These are phyloP conservation scores for Sakesphorus luctuosus DNA, from an alignment of 2,113 vertebrate species.

Conservation along the genomic window DNA sequence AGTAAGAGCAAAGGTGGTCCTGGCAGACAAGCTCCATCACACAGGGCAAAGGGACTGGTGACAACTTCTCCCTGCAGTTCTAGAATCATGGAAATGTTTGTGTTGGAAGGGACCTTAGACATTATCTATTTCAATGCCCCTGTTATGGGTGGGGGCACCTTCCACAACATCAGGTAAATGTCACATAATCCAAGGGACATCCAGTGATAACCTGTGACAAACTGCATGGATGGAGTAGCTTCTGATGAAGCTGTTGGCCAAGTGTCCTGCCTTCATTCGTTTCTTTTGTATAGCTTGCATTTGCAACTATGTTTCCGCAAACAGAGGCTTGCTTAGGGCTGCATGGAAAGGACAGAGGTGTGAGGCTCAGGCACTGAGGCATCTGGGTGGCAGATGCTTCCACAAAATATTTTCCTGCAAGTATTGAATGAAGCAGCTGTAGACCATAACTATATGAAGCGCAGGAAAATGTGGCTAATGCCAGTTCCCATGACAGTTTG, in stretches of 20 bases:
- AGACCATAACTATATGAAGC: constrained; percentile 2
- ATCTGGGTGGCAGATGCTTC: neutral
- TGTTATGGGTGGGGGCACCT: neutral
- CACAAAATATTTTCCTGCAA: neutral
- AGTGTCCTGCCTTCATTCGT: neutral
- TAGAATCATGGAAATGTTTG: neutral
- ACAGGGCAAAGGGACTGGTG: neutral
- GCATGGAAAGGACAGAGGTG: neutral
- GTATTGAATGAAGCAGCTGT: neutral
- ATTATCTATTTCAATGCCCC: neutral
- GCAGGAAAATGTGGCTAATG: constrained; percentile 28
- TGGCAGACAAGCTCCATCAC: neutral
- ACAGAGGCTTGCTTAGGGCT: neutral
- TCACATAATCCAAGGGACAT: neutral
- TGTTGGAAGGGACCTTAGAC: neutral
- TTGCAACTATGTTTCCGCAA: neutral
- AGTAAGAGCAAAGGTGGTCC: neutral
- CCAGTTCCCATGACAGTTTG: constrained; percentile 29
- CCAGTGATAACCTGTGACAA: neutral
- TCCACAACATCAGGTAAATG: neutral
- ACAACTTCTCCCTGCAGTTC: neutral
- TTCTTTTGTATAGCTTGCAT: neutral
- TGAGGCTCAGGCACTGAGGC: neutral
- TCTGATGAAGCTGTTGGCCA: neutral
- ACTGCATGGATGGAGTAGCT: neutral